Percentiles rank a stretch among this genome's conserved stretches.
phyloP scores from a whole-genome alignment of 2,888 invertebrate genomes.

The Pachycephus smyrnensis region DNA sequence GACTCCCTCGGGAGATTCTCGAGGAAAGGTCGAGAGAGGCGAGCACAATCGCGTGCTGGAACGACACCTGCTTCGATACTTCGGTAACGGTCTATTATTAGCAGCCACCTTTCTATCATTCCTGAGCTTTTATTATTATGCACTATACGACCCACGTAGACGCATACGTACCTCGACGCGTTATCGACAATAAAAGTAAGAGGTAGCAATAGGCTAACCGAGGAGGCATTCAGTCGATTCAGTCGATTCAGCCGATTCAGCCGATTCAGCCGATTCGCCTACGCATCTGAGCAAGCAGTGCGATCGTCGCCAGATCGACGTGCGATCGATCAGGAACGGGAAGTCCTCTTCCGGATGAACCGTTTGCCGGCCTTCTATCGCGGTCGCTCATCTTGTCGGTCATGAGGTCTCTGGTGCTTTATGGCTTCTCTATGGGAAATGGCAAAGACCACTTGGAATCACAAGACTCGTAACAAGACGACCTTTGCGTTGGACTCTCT shows the following conservation, averaged over 20 bases:
- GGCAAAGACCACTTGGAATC: constrained; percentile 49
- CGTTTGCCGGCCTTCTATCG: not conserved
- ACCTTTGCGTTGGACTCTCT: constrained; percentile 30
- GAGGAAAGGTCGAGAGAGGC: not conserved
- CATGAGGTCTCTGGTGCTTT: constrained; percentile 29
- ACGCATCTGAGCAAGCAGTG: not conserved
- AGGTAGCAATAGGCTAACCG: not conserved
- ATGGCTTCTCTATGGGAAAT: constrained; percentile 57
- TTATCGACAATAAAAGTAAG: not conserved
- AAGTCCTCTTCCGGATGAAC: not conserved
- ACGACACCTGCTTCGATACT: constrained; percentile 22
- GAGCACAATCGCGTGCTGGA: not conserved
- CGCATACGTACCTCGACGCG: not conserved
- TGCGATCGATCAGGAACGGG: not conserved
- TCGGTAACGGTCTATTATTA: constrained; percentile 45
- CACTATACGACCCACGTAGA: not conserved
- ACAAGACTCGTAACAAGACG: constrained; percentile 33
- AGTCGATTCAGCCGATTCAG: not conserved
- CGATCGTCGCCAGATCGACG: not conserved
- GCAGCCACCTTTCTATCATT: constrained; percentile 53
- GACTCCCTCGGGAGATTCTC: not conserved
- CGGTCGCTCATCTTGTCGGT: not conserved
- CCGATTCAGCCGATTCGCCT: not conserved
- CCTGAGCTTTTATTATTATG: constrained; percentile 17
- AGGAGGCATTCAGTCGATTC: not conserved